Evolutionary conservation across 2,888 invertebrate genomes (phyloP).

Genomic region (Noctua fimbriata): DNA sequence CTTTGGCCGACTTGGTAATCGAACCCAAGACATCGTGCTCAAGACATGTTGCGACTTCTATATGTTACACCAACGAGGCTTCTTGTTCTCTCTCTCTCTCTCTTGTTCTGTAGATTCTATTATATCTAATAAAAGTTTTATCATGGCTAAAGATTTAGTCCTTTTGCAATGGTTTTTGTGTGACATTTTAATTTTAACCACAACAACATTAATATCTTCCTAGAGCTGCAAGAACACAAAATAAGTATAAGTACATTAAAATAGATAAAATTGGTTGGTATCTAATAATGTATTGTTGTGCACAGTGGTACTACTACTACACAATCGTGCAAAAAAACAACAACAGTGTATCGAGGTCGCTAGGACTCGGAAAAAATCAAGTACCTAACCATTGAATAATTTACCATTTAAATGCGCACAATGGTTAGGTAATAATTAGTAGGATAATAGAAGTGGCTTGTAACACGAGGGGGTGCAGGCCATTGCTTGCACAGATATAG

Average conservation of each 20-base stretch:
- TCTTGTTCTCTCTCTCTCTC: background rate
- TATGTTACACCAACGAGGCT: background rate
- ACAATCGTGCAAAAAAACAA: constrained; percentile 38
- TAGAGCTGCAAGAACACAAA: background rate
- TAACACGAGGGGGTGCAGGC: constrained; percentile 9
- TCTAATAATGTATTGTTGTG: constrained; percentile 7
- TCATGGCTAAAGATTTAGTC: too few species aligned
- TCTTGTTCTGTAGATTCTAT: too few species aligned
- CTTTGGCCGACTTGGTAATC: background rate
- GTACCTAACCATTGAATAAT: constrained; percentile 47
- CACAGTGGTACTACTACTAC: constrained; percentile 23
- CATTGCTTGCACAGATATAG: background rate
- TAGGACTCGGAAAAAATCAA: constrained; percentile 47
- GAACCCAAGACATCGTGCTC: background rate
- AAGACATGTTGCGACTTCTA: background rate
- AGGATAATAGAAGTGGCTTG: constrained; percentile 19
- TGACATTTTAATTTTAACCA: background rate
- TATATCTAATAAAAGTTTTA: background rate
- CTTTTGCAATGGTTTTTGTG: background rate
- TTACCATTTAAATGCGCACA: constrained; percentile 48
- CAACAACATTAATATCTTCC: too few species aligned
- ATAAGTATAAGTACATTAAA: background rate
- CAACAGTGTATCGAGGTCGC: constrained; percentile 44
- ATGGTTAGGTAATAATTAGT: constrained; percentile 35
- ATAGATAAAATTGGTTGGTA: background rate